These are phyloP conservation scores for Astreopora myriophthalma DNA, from an alignment of 64 coral and sea anemone species.

Conservation along the genomic window DNA sequence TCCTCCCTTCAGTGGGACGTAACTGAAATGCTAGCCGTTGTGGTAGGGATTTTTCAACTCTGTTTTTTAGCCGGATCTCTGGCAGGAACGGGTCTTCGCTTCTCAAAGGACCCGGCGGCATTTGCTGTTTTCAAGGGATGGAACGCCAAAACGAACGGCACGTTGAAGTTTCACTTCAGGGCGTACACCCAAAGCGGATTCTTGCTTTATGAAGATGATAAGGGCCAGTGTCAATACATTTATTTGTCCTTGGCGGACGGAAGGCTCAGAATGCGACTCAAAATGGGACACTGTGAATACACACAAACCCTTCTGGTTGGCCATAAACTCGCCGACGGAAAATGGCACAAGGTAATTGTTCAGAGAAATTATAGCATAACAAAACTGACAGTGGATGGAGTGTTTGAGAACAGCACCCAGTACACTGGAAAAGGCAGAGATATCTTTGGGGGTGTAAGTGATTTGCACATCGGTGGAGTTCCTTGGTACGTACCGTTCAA, in stretches of 20 bases:
- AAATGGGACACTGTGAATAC: constrained; percentile 65
- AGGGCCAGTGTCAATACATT: constrained; percentile 71
- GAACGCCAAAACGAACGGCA: constrained; percentile 67
- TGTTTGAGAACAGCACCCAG: background rate
- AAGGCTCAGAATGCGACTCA: constrained; percentile 68
- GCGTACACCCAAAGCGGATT: constrained; percentile 69
- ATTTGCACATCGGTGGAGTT: constrained; percentile 48
- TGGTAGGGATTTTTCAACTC: constrained; percentile 30
- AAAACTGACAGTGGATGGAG: constrained; percentile 53
- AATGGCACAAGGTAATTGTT: constrained; percentile 81
- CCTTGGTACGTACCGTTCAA: constrained; percentile 32
- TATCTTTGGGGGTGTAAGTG: constrained; percentile 24
- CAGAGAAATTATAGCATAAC: constrained; percentile 42
- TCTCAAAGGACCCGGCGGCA: constrained; percentile 8
- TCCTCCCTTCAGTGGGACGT: background rate
- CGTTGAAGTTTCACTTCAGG: constrained; percentile 75
- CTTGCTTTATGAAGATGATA: constrained; percentile 82
- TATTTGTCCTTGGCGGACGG: constrained; percentile 82
- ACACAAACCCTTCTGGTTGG: constrained; percentile 59
- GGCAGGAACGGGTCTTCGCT: constrained; percentile 29
- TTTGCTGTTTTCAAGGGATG: constrained; percentile 76
- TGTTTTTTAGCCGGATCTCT: background rate
- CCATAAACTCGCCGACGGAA: constrained; percentile 60
- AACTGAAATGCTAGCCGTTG: constrained; percentile 22
- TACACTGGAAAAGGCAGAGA: background rate